Base-by-base conservation (phyloP, 2,113 vertebrate species). In the Apus apus region DNA sequence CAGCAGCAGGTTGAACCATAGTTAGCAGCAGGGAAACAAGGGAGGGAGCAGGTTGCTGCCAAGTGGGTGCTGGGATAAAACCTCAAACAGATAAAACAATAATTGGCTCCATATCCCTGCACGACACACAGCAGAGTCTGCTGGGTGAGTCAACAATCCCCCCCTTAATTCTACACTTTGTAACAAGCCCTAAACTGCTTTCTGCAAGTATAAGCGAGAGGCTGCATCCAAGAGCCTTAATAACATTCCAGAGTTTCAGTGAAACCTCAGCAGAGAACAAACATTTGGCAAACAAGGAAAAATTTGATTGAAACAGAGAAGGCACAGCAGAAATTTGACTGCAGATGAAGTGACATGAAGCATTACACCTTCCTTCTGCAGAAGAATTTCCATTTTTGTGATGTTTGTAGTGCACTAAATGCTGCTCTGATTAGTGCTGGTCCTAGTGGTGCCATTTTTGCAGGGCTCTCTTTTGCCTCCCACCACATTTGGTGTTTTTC, bases 201-300 rank as follows among this genome's bases (percentile, higher is more conserved):
- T 92, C 57, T 93, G 85, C 80, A 90, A 92, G 89, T 29, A 34
- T 45, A 84, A 88, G 64, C 5, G 72, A 85, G 93, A 93, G 91
- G 89, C 90, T 86, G 93, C 58, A 77, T 60, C 54, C 43, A 36
- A 94, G 66, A 66, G 54, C 54, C 84, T 87, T 74, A 96, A 82
- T 57, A 95, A 66, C 73, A 62, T 83, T 72, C 75, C 76, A 80
- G 57, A 92, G 85, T 36, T 87, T n/a, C 85, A 66, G 15, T 61
- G 64, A 86, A 95, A 64, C 78, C 72, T 13, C 66, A 3, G 73
- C 75, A 85, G 67, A 83, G 94, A 86, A 83, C n/a, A 81, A 91
- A 58, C 40, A 15, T 53, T 65, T 15, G 23, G 86, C 50, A 74
- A 79, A 56, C 0, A n/a, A 74, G 71, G 72, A 19, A 50, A 90